Evolutionary conservation across 2,888 invertebrate species (phyloP), one percentile per base, ranked within the genome.

Genomic region (Trissolcus brochymenae): DNA sequence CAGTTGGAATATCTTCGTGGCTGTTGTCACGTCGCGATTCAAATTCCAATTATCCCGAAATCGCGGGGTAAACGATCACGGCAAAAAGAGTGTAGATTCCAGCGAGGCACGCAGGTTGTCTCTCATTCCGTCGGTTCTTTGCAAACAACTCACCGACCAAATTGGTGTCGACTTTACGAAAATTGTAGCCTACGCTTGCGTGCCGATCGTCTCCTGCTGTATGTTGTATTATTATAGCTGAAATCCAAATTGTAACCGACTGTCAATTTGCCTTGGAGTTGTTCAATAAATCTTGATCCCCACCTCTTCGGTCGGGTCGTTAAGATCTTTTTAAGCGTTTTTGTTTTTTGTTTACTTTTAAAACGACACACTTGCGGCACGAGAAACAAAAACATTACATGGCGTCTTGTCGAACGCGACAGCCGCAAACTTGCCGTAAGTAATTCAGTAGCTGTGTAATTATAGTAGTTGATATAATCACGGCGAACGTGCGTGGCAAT

Each of bases 171-270:
- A 86, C 71, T 82, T 87, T 19, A 85, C 85, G 7, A 81, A 81
- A 67, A 67, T 86, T 14, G 80, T 85, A 11, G 85, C 84, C 17
- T 87, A 85, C 68, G 84, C 84, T 41, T 80, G 86, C 65, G 83
- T 88, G 2, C 87, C 88, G 4, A 84, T 87, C 67, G 81, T 86
- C 35, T 87, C 88, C 16, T 67, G 54, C 7, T 29, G 53, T 49
- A 14, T 50, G 11, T 57, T 75, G 29, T 78, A 75, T 14, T 72
- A 64, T 71, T 78, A 72, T 56, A 75, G 46, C 13, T 71, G 55
- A 76, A 62, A 7, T n/a, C 11, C 35, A 6, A 14, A 56, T 9
- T 51, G 51, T 54, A 43, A 16, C 40, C 21, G 13, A 9, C 29
- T 41, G 21, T 43, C 49, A 51, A 25, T 29, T 40, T 35, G 16